A percentile compares a stretch with the other conserved stretches of the same genome.
Conservation (phyloP, 2,797 vertebrate species). For the Sebastes minor region DNA sequence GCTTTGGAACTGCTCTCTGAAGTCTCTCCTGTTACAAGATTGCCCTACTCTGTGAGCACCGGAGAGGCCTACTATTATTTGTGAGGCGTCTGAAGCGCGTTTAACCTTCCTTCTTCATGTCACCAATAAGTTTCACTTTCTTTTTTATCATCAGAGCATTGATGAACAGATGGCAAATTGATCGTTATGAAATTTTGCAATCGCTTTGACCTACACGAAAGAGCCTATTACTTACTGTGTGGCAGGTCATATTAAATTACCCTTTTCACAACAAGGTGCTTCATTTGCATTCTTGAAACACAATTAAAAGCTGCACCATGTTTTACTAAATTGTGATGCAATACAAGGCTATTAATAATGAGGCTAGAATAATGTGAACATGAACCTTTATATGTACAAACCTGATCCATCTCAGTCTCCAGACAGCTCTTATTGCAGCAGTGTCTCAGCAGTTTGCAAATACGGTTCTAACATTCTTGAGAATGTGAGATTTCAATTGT, state of each 20-base stretch:
- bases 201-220: constrained; percentile 20
- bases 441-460: constrained; percentile 19
- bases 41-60: no score
- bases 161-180: constrained; percentile 20
- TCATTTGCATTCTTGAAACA: constrained; percentile 19
- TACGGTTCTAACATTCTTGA: constrained; percentile 22
- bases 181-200: constrained; percentile 4
- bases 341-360: background rate
- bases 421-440: constrained; percentile 1
- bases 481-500: constrained; percentile 11
- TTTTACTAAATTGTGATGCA: background rate
- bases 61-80: no score
- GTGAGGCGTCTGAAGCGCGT: no score
- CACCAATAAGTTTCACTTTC: background rate
- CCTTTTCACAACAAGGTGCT: background rate
- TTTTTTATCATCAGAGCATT: background rate
- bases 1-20: no score
- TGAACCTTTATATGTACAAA: constrained; percentile 12
- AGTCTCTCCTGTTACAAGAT: no score
- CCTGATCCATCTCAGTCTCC: background rate
- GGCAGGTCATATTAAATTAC: background rate
- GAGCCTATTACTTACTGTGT: constrained; percentile 5
- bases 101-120: background rate
- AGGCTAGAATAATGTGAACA: constrained; percentile 8
- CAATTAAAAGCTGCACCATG: background rate